Base-by-base conservation (phyloP, 2,888 invertebrate genomes). In the Philereme transversata region DNA sequence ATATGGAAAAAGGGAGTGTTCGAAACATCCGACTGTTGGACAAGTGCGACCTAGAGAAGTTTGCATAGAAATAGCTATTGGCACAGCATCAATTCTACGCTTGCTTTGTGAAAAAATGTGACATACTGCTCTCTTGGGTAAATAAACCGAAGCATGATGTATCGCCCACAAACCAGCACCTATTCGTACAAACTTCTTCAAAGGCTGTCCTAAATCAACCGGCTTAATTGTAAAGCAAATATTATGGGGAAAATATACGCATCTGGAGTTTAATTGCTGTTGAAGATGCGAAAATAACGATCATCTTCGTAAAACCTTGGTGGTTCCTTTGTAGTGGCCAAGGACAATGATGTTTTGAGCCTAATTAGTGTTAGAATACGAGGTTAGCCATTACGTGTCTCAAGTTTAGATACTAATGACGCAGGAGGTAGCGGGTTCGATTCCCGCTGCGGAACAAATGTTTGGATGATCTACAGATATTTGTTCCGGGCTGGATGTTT, bases 51-150 rank as follows among this genome's bases (percentile, higher is more conserved):
- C 69, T 69, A 69, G 68, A 53, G 59, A 66, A 70, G 70, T 71
- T 75, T 67, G 75, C 76, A 73, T 86, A 78, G 83, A 88, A 90
- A 88, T 89, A 90, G 82, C 82, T 71, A 84, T 87, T 90, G 90
- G 90, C 90, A 89, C 82, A 65, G 71, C 78, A 72, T 88, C 90
- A 90, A 87, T 68, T 80, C 75, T 68, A 63, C 70, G 70, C 68
- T 64, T 69, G 77, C 76, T 82, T 82, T 79, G 73, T 77, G 71
- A 82, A 86, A 87, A 87, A 87, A 81, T 78, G 82, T 82, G 78
- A 85, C 83, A 82, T 74, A 71, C 72, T 69, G 68, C 72, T 69
- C 71, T 76, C 60, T 66, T 72, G 73, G 76, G 78, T 79, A 84
- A 83, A 87, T 81, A 84, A 87, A 86, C 83, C 69, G 68, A 72